Percentiles rank a stretch among this genome's conserved stretches.
These are phyloP conservation scores for Amphiura filiformis DNA, from an alignment of 35 echinoderm and acorn worm species.

Conservation along the genomic window DNA sequence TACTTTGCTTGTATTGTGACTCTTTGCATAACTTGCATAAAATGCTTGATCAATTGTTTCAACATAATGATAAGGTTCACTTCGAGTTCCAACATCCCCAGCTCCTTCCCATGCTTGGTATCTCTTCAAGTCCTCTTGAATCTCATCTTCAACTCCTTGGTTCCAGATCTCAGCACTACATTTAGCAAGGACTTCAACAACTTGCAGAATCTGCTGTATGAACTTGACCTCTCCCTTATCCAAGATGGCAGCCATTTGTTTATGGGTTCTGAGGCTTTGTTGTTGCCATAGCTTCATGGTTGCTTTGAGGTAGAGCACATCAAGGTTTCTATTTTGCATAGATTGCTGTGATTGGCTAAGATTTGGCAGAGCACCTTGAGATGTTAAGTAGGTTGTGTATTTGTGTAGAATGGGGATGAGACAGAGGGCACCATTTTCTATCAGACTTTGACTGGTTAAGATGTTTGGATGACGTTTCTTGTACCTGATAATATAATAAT, in stretches of 20 bases:
- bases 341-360: not conserved
- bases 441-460: not conserved
- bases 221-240: conserved; percentile 20
- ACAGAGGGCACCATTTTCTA: conserved; percentile 19
- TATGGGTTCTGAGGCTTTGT: not conserved
- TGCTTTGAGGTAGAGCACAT: conserved; percentile 35
- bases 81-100: not conserved
- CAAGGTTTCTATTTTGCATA: conserved; percentile 21
- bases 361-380: not conserved
- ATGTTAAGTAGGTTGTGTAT: conserved; percentile 13
- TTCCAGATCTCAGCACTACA: conserved; percentile 25
- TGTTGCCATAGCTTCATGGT: conserved; percentile 42
- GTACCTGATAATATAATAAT: not conserved
- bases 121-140: not conserved
- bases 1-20: not conserved
- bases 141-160: conserved; percentile 11
- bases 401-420: conserved; percentile 4
- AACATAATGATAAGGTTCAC: conserved; percentile 2
- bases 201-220: conserved; percentile 1
- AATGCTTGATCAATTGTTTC: conserved; percentile 36
- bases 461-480: conserved; percentile 2
- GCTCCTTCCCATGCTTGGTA: conserved; percentile 12
- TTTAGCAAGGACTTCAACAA: conserved; percentile 9
- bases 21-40: not conserved
- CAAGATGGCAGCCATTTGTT: not conserved